These are phyloP conservation scores for Limnephilus rhombicus DNA, from an alignment of 2,888 invertebrate species.

Conservation along the genomic window DNA sequence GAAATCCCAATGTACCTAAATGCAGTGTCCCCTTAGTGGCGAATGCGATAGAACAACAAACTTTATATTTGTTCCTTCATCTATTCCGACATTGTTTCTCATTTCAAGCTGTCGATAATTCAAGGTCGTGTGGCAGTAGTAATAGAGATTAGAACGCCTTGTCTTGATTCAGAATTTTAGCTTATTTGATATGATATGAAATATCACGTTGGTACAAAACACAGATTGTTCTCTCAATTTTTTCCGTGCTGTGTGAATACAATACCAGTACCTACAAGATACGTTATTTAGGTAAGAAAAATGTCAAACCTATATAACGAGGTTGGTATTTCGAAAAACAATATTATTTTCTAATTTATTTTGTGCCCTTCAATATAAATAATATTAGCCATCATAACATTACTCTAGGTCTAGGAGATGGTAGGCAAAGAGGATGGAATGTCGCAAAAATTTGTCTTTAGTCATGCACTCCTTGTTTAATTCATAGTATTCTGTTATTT, in stretches of 20 bases:
- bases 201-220: not conserved
- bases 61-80: not conserved
- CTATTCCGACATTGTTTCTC: not conserved
- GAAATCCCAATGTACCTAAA: not conserved
- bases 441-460: not conserved
- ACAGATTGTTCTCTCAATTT: not conserved
- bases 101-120: not conserved
- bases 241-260: not conserved
- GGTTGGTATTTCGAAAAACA: too few species aligned
- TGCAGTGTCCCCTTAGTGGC: not conserved
- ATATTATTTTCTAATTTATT: too few species aligned
- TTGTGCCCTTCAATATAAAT: not conserved
- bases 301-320: too few species aligned
- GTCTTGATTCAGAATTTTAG: not conserved
- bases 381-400: not conserved
- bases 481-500: not conserved
- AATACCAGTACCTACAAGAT: too few species aligned
- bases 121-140: not conserved
- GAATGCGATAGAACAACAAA: not conserved
- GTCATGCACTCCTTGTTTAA: not conserved
- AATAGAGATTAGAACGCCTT: not conserved
- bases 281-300: too few species aligned
- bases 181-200: too few species aligned
- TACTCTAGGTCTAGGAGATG: not conserved
- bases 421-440: not conserved